These are phyloP conservation scores for Ovis aries DNA, from an alignment of 2,113 vertebrate species.

Conservation along the genomic window DNA sequence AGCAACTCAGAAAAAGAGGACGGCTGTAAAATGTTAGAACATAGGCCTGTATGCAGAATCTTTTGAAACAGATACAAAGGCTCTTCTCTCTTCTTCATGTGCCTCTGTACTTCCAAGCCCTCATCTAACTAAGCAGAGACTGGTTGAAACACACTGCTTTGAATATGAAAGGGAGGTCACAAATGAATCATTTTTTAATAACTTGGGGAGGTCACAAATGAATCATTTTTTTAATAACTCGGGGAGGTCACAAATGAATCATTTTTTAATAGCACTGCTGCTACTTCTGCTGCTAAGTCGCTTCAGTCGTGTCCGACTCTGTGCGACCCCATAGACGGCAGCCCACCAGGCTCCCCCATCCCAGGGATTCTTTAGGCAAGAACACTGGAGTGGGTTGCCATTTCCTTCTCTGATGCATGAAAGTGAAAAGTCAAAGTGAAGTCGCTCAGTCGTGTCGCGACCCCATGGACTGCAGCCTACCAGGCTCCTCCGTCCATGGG, in stretches of 20 bases:
- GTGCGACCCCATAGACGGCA: too few species aligned
- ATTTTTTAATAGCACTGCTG: background rate
- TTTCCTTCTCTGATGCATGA: too few species aligned
- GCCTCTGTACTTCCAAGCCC: background rate
- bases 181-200: background rate
- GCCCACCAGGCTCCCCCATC: too few species aligned
- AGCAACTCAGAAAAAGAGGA: background rate
- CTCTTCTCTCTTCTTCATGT: accelerated
- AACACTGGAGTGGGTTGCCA: too few species aligned
- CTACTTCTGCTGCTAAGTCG: too few species aligned
- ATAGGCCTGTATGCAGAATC: background rate
- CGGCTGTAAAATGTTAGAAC: background rate
- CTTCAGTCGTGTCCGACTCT: too few species aligned
- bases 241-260: background rate
- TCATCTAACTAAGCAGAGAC: background rate
- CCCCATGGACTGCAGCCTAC: too few species aligned
- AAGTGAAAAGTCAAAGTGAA: too few species aligned
- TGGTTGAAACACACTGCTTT: background rate
- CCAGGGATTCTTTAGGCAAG: too few species aligned
- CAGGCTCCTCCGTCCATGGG: too few species aligned
- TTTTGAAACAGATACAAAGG: background rate
- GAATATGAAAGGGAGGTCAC: background rate
- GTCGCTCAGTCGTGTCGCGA: too few species aligned
- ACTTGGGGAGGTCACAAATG: background rate
- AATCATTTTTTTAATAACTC: background rate